Evolutionary conservation across 2,888 invertebrate species (phyloP), one percentile per base, ranked within the genome.

Genomic region (Tenthredo scrophulariae): DNA sequence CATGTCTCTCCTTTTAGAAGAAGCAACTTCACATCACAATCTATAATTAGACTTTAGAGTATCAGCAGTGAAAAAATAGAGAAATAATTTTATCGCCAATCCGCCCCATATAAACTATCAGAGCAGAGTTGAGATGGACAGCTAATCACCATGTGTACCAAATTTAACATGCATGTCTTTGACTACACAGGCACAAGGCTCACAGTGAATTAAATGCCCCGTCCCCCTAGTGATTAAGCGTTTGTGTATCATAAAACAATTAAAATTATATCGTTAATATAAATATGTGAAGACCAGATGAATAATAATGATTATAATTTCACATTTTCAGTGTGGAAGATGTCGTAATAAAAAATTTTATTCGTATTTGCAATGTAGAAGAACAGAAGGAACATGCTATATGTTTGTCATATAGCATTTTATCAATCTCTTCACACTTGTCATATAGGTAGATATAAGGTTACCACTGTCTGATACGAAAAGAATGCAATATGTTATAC

Each of bases 241-340:
- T 67, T 67, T 18, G 33, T 67, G 33, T 67, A 67, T 67, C 67
- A 67, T 67, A 18, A 67, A 18, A 67, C 18, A 18, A 13, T 74
- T 74, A 2, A 43, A 72, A 43, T 72, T 72, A 4, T 72, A 22
- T 72, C 43, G 13, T 72, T 72, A 43, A 7, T 43, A 22, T n/a
- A 43, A 72, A 43, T 72, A 43, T n/a, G 37, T 15, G 72, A 40
- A 74, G 72, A 22, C 72, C 18, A 4, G 72, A 74, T 43, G 3
- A 43, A 26, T 13, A 74, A 10, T 74, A 74, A 74, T 74, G 2
- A 74, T 43, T 74, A 74, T 74, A 74, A 22, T 74, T 74, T n/a
- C n/a, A 43, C 22, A 74, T 40, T 9, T 74, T 74, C 22, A 43
- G 40, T 74, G 33, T 4, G 67, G 33, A 33, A 33, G 33, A 22